A percentile compares a stretch with the other conserved stretches of the same genome.
phyloP scores from a whole-genome alignment of 1,140 invertebrate genomes.

The Archegozetes longisetosus region DNA sequence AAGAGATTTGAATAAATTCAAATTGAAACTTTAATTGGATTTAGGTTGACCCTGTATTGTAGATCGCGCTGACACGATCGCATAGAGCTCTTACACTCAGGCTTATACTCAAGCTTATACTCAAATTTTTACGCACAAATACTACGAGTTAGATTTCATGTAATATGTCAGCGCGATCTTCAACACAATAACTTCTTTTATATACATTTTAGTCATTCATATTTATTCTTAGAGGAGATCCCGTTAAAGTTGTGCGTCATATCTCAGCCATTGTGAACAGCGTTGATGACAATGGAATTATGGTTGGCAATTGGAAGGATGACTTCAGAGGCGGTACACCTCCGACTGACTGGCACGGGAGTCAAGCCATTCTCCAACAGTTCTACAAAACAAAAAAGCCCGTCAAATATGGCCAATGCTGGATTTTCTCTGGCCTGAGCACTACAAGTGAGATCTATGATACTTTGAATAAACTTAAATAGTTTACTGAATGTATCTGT shows the following conservation, averaged over 20 bases:
- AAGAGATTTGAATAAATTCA: too few relatives aligned
- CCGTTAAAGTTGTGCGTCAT: conserved; percentile 46
- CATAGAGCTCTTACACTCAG: too few relatives aligned
- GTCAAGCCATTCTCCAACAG: conserved; percentile 42
- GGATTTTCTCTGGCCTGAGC: conserved; percentile 54
- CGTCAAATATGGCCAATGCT: conserved; percentile 57
- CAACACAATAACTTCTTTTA: neutral
- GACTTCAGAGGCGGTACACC: conserved; percentile 49
- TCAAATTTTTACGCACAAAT: too few relatives aligned
- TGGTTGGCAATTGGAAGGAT: conserved; percentile 49
- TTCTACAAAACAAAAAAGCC: conserved; percentile 40
- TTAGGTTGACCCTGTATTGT: too few relatives aligned
- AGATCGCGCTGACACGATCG: too few relatives aligned
- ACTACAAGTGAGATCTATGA: conserved; percentile 37
- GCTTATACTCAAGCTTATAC: too few relatives aligned
- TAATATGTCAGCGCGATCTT: too few relatives aligned
- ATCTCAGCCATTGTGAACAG: conserved; percentile 28
- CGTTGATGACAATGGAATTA: conserved; percentile 9
- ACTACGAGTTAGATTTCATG: too few relatives aligned
- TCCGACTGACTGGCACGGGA: conserved; percentile 47
- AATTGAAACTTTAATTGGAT: too few relatives aligned
- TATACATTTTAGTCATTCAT: neutral
- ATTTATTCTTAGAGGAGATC: conserved; percentile 40
- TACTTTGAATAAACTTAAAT: neutral
- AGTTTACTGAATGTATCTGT: neutral